Evolutionary conservation across 2,888 invertebrate species (phyloP).

Genomic region (Crossocerus cetratus): DNA sequence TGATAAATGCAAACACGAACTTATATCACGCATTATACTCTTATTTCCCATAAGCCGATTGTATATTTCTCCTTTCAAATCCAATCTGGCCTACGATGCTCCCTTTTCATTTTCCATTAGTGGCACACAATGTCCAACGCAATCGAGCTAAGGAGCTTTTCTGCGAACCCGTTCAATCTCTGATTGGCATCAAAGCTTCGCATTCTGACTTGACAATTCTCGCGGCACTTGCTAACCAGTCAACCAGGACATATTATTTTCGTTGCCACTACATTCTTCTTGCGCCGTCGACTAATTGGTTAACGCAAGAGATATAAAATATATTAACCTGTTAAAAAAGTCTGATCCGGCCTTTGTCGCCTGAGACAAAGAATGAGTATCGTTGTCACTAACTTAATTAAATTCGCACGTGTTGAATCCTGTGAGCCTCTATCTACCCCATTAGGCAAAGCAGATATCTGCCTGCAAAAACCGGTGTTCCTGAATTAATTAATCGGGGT

Average conservation of each 20-base stretch:
- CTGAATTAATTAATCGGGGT: too few relatives aligned
- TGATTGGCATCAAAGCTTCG: constrained; percentile 39
- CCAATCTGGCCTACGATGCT: constrained; percentile 14
- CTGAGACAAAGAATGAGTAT: too few relatives aligned
- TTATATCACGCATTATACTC: background rate
- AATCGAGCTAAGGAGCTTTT: constrained; percentile 30
- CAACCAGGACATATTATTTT: constrained; percentile 10
- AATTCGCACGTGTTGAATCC: too few relatives aligned
- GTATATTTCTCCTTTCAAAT: constrained; percentile 13
- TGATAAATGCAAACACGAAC: background rate
- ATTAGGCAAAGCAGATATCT: too few relatives aligned
- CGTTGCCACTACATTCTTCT: constrained; percentile 10
- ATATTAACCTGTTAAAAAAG: too few relatives aligned
- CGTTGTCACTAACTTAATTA: too few relatives aligned
- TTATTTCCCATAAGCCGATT: background rate
- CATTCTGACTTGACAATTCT: constrained; percentile 32
- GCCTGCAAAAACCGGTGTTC: too few relatives aligned
- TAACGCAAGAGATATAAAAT: too few relatives aligned
- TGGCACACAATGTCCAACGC: constrained; percentile 19
- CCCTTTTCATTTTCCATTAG: constrained; percentile 41
- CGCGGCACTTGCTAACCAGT: constrained; percentile 26
- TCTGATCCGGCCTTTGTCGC: too few relatives aligned
- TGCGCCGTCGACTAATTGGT: too few relatives aligned
- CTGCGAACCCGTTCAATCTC: constrained; percentile 47
- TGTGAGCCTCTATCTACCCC: too few relatives aligned